A percentile compares a stretch with the other conserved stretches of the same genome.
phyloP scores from a whole-genome alignment of 1,140 invertebrate genomes.

The Asobara japonica region DNA sequence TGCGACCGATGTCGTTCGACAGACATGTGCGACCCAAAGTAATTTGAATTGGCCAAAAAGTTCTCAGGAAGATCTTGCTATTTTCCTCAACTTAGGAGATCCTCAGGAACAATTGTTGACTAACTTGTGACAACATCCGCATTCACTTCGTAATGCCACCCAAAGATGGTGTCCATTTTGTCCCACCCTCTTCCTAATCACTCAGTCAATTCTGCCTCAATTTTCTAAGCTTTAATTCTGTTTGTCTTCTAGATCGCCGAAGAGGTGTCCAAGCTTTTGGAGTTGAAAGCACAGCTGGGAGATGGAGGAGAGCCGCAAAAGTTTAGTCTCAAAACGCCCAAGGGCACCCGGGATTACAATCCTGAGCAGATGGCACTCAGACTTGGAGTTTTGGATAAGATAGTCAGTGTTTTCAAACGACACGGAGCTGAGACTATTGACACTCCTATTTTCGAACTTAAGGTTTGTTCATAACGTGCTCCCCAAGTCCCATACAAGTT shows the following conservation, averaged over 20 bases:
- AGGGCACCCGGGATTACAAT: constrained; percentile 96
- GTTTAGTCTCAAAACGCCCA: constrained; percentile 89
- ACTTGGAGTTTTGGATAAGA: constrained; percentile 88
- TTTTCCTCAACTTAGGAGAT: too few species aligned
- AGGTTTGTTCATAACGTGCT: constrained; percentile 70
- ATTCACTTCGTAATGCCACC: too few species aligned
- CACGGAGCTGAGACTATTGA: constrained; percentile 99
- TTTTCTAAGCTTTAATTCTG: constrained; percentile 20
- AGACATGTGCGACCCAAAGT: too few species aligned
- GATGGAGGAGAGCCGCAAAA: constrained; percentile 73
- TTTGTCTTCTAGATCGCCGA: constrained; percentile 79
- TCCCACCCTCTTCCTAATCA: too few species aligned
- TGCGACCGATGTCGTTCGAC: too few species aligned
- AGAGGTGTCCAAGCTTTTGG: constrained; percentile 83
- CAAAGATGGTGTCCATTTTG: too few species aligned
- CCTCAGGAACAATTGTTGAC: too few species aligned
- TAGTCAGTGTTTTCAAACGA: constrained; percentile 91
- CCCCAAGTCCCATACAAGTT: too few species aligned
- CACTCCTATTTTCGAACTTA: constrained; percentile 98
- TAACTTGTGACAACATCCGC: too few species aligned
- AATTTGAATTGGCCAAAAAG: too few species aligned
- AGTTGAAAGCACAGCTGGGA: constrained; percentile 79
- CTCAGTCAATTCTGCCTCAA: too few species aligned
- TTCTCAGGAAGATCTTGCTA: too few species aligned
- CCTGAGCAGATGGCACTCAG: constrained; percentile 95